These are phyloP conservation scores for Amorpha juglandis DNA, from an alignment of 2,888 invertebrate species.

Conservation along the genomic window DNA sequence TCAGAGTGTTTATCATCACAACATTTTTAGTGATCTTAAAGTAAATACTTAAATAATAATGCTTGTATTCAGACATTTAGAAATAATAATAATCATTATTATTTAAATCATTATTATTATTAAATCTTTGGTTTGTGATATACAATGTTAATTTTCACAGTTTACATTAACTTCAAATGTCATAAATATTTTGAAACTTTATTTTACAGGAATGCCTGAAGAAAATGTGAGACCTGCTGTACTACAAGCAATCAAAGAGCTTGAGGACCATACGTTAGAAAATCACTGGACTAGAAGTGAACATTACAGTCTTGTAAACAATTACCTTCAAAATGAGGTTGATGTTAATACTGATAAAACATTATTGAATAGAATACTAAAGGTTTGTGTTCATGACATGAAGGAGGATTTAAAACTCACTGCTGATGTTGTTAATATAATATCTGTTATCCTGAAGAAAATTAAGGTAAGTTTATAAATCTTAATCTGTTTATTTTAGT, in stretches of 20 bases:
- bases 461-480: conserved; percentile 51
- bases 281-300: conserved; percentile 39
- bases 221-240: conserved; percentile 42
- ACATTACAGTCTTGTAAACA: conserved; percentile 49
- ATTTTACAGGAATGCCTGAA: conserved; percentile 58
- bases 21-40: too few relatives aligned
- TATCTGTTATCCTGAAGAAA: conserved; percentile 55
- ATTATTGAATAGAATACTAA: conserved; percentile 51
- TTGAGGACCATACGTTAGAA: conserved; percentile 51
- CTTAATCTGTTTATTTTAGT: not conserved
- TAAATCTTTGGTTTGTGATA: too few relatives aligned
- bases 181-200: not conserved
- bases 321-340: conserved; percentile 45
- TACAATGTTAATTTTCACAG: too few relatives aligned
- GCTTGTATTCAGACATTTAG: too few relatives aligned
- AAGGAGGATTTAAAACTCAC: conserved; percentile 55
- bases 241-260: conserved; percentile 45
- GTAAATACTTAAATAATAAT: too few relatives aligned
- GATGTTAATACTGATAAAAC: conserved; percentile 35
- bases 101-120: too few relatives aligned
- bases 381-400: conserved; percentile 56
- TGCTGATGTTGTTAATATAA: conserved; percentile 49
- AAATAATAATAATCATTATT: too few relatives aligned
- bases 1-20: too few relatives aligned
- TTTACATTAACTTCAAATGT: too few relatives aligned